Evolutionary conservation across 2,113 vertebrate species (phyloP), one percentile per base, ranked within the genome.

Genomic region (Uria lomvia): DNA sequence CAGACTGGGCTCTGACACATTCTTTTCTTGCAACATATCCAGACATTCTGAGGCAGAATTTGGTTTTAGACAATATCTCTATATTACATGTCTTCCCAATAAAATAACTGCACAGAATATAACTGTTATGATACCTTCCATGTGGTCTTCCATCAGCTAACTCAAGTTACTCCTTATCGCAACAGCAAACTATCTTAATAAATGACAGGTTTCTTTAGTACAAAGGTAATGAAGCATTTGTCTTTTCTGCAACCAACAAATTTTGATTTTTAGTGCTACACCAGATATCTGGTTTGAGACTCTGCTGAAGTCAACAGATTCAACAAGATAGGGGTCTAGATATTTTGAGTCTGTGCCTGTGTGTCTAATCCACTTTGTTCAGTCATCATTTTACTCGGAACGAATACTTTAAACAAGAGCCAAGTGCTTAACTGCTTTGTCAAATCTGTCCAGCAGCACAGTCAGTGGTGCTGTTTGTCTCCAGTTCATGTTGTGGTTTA

Each of bases 191-290:
- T 42, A 19, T 36, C 21, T 32, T 43, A 50, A 49, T 20, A 49
- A 70, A 22, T 9, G 55, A 60, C 8, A 60, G 5, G 8, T 32
- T 36, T 45, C 3, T 59, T 65, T 65, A 4, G 8, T 68, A 30
- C 29, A 68, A 45, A 60, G 40, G 5, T n/a, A 70, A 62, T 30
- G 6, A 75, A 87, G 49, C 9, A n/a, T n/a, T n/a, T 17, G 8
- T 16, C 1, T 14, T 49, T 70, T 65, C 29, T 79, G 38, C 14
- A 59, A n/a, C 2, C 5, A 65, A 34, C 2, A 49, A 26, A 47
- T 27, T 7, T 49, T 36, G 5, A 1, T 1, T 19, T 63, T 65
- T 53, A 59, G 6, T 2, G 4, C 22, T 38, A 11, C 5, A 0
- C n/a, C 36, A 53, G 5, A 30, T 11, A 58, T 11, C 12, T 56